Evolutionary conservation across 2,113 vertebrate genomes (phyloP), one percentile per base, ranked within the genome.

Genomic region (Notarius lentiginosus): DNA sequence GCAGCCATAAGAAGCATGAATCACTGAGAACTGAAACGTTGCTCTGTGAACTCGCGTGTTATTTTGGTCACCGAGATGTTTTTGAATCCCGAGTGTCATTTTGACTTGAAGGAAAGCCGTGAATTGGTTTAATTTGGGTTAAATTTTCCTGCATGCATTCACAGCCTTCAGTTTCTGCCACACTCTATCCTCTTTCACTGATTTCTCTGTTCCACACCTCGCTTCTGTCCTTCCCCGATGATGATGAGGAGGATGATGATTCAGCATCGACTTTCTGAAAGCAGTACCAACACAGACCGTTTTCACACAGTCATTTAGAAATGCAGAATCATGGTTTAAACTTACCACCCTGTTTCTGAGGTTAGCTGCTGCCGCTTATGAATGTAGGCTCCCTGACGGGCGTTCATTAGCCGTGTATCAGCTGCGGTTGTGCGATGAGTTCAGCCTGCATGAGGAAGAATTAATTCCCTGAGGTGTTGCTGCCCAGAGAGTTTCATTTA

Each of bases 401-500:
- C 68, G 20, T 75, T 34, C 34, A 24, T 79, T 66, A 81, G 51
- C 15, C 27, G 18, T 24, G n/a, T 4, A 24, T 75, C 56, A 27
- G 55, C 55, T 61, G 34, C 1, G 58, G 14, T 30, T n/a, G 18
- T 27, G 60, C 22, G 86, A 83, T 66, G 61, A 73, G 22, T 5
- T 47, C 17, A 80, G 56, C 56, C 6, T 61, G 79, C 56, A 2
- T 58, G 47, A 66, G 53, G 24, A 55, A 68, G 80, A 82, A 22
- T 63, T 27, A 51, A 82, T 56, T 88, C 79, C 73, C 80, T 77
- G 60, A 79, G 81, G 83, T 86, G 68, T 84, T 82, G 51, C 79
- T 51, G 56, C 76, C 81, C 85, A 87, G 55, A 72, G 27, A 82
- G 90, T 93, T 94, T 94, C 92, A 90, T 92, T 95, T 95, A 92